Percentiles rank a stretch among this genome's conserved stretches.
phyloP scores from a whole-genome alignment of 2,888 invertebrate species.

The Acrocyrtus sp. region DNA sequence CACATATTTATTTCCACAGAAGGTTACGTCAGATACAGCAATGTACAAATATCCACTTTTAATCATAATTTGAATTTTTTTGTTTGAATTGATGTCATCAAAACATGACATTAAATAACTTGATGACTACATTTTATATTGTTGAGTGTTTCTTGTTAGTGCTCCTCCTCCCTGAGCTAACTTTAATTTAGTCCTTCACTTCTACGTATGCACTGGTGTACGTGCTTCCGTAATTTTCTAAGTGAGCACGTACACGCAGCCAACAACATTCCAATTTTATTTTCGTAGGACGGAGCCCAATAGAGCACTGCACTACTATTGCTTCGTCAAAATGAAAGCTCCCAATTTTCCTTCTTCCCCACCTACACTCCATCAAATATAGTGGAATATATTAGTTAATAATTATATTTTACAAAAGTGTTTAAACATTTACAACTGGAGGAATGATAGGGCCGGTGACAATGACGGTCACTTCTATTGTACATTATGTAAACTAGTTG shows the following conservation, averaged over 20 bases:
- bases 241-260: no score
- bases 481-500: neutral
- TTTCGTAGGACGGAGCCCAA: no score
- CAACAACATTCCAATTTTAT: no score
- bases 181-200: neutral
- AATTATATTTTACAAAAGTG: neutral
- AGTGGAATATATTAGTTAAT: neutral
- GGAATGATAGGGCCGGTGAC: neutral
- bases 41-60: slow-evolving; percentile 18
- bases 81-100: slow-evolving; percentile 50
- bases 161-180: neutral
- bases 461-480: neutral
- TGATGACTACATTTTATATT: slow-evolving; percentile 26
- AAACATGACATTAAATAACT: slow-evolving; percentile 50
- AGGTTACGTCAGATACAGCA: slow-evolving; percentile 7
- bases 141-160: neutral
- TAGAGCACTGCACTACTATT: no score
- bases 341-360: no score
- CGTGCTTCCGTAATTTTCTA: no score
- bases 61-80: slow-evolving; percentile 46
- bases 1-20: neutral
- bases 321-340: no score
- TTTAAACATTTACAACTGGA: no score
- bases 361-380: neutral
- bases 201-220: neutral